Evolutionary conservation across 2,113 vertebrate genomes (phyloP).

Genomic region (Spheniscus mendiculus): DNA sequence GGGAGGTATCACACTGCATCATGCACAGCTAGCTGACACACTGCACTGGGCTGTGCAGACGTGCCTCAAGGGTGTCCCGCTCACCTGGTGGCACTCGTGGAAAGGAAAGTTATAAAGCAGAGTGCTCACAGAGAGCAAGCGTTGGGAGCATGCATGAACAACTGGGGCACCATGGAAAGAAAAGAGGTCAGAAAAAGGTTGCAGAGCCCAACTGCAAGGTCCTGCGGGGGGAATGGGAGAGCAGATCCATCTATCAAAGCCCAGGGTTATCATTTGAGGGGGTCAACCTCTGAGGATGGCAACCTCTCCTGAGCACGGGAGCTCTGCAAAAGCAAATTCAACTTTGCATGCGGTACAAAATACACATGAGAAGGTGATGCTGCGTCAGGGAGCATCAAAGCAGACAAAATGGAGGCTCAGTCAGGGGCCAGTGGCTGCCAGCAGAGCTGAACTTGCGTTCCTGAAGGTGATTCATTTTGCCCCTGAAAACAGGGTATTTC

Average conservation of each 20-base stretch:
- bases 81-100: fast-evolving
- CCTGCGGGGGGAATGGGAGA: fast-evolving
- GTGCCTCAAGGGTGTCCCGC: neutral
- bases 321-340: neutral
- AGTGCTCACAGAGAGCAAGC: neutral
- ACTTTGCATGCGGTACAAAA: neutral
- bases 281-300: neutral
- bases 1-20: neutral
- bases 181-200: neutral
- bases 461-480: neutral
- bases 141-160: fast-evolving
- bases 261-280: too few relatives aligned
- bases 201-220: neutral
- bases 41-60: fast-evolving
- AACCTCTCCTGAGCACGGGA: neutral
- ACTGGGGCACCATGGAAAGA: neutral
- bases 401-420: neutral
- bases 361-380: neutral
- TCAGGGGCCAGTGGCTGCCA: neutral
- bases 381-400: neutral
- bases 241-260: neutral
- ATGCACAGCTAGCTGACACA: too few relatives aligned
- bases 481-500: neutral
- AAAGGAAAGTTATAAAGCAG: neutral
- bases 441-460: neutral